Percentiles rank a stretch among this genome's conserved stretches.
These are phyloP conservation scores for Lagorchestes hirsutus DNA, from an alignment of 2,797 vertebrate species.

Conservation along the genomic window DNA sequence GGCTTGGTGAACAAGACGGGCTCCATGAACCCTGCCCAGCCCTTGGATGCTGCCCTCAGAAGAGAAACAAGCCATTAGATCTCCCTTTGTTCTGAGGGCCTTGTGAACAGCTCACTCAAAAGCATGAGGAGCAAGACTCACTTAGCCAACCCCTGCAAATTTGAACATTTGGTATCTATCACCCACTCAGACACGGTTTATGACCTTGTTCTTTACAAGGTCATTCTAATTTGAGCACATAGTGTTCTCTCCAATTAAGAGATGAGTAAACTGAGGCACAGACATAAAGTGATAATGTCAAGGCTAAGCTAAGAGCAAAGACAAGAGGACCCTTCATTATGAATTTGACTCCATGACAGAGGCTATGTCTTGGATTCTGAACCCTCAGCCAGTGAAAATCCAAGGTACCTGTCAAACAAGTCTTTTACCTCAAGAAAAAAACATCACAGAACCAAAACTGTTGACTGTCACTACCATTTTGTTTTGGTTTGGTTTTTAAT, in stretches of 20 bases:
- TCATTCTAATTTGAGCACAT: background rate
- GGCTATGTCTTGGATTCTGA: background rate
- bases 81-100: background rate
- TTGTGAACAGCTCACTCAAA: background rate
- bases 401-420: background rate
- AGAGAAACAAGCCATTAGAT: conserved; percentile 72
- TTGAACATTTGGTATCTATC: background rate
- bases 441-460: background rate
- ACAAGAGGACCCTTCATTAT: background rate
- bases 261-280: background rate
- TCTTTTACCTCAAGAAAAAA: background rate
- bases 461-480: background rate
- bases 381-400: background rate
- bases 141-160: background rate
- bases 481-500: background rate
- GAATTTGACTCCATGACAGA: background rate
- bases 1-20: conserved; percentile 76
- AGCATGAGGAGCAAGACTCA: background rate
- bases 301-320: background rate
- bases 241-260: background rate
- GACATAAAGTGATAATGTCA: background rate
- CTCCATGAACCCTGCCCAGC: conserved; percentile 79
- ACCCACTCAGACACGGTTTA: background rate
- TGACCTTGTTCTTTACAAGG: background rate
- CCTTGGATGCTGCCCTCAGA: conserved; percentile 61